These are phyloP conservation scores for Caenorhabditis auriculariae DNA, from an alignment of 2,888 invertebrate species.

Conservation along the genomic window DNA sequence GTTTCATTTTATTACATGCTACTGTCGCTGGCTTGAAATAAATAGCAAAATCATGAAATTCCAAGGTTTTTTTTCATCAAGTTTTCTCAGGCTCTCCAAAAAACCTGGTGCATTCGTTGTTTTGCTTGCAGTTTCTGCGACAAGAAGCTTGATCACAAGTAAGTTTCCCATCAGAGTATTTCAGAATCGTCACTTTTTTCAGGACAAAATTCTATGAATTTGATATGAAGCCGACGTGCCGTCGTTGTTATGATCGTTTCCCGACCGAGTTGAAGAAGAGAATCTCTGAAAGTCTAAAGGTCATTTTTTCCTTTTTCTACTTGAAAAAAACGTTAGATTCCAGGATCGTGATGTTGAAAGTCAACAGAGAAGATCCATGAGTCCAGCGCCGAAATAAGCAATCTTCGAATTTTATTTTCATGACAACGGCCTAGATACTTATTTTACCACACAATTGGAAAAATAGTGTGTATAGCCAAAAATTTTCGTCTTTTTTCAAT, in stretches of 20 bases:
- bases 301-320: no score
- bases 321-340: no score
- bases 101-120: conserved; percentile 98
- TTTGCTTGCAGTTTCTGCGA: conserved; percentile 97
- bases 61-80: no score
- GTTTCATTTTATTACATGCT: no score
- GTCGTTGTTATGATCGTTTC: conserved; percentile 95
- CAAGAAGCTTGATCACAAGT: conserved; percentile 74
- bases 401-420: no score
- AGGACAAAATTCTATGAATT: conserved; percentile 93
- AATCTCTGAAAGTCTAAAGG: conserved; percentile 68
- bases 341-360: conserved; percentile 43
- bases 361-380: conserved; percentile 30
- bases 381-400: conserved; percentile 30
- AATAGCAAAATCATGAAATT: no score
- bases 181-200: conserved; percentile 16
- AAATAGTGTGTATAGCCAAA: no score
- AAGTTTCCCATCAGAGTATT: conserved; percentile 12
- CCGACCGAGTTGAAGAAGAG: conserved; percentile 89
- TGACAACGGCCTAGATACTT: no score
- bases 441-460: no score
- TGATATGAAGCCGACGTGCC: conserved; percentile 96
- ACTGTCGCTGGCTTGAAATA: no score
- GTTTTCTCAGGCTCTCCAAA: conserved; percentile 93
- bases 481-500: no score